phyloP scores from a whole-genome alignment of 2,888 invertebrate genomes.

The Campoletis raptor region DNA sequence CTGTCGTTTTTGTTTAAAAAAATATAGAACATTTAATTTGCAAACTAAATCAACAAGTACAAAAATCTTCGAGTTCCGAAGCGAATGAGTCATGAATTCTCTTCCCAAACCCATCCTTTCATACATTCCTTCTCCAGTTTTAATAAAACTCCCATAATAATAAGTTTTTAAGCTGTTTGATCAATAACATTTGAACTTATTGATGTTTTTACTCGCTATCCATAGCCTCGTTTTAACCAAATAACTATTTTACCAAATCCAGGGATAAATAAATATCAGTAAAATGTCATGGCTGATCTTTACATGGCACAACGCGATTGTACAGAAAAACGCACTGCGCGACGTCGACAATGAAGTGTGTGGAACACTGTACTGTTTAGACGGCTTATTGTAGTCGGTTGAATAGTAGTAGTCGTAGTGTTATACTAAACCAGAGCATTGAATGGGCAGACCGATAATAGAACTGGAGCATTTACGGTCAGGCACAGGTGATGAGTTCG shows the following conservation, averaged over 20 bases:
- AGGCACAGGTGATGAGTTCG: slow-evolving; percentile 67
- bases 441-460: slow-evolving; percentile 64
- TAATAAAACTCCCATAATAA: too few relatives aligned
- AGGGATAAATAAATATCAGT: background rate
- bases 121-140: too few relatives aligned
- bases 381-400: slow-evolving; percentile 35
- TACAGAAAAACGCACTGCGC: slow-evolving; percentile 6
- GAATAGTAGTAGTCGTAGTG: slow-evolving; percentile 49
- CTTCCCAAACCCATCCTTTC: too few relatives aligned
- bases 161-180: too few relatives aligned
- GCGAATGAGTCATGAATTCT: too few relatives aligned
- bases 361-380: slow-evolving; percentile 26
- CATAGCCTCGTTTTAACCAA: background rate
- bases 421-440: slow-evolving; percentile 38
- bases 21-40: too few relatives aligned
- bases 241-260: background rate
- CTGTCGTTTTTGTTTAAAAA: too few relatives aligned
- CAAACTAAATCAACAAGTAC: too few relatives aligned
- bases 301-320: slow-evolving; percentile 15
- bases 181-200: background rate
- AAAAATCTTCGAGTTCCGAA: too few relatives aligned
- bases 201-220: background rate
- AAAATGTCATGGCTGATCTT: background rate
- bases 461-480: slow-evolving; percentile 66
- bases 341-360: slow-evolving; percentile 7